Percentiles rank a stretch among this genome's conserved stretches.
phyloP scores from a whole-genome alignment of 2,888 invertebrate genomes.

The Harpagoxenus sublaevis region DNA sequence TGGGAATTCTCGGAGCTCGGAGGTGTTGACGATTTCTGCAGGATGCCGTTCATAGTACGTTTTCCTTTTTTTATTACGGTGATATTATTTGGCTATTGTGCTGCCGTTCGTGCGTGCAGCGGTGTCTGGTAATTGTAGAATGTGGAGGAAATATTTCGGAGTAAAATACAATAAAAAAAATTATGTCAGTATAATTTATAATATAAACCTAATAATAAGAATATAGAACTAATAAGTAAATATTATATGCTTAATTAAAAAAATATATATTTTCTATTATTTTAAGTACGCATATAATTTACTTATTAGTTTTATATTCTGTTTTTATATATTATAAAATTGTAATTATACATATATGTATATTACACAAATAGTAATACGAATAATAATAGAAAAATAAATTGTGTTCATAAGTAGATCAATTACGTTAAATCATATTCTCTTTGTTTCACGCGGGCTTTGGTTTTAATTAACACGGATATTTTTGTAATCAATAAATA shows the following conservation, averaged over 20 bases:
- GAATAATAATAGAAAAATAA: not conserved
- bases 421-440: not conserved
- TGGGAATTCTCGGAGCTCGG: conserved; percentile 16
- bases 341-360: not conserved
- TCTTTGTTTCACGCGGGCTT: not conserved
- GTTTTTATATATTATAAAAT: too few species aligned
- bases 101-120: not conserved
- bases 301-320: too few species aligned
- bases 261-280: not conserved
- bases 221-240: not conserved
- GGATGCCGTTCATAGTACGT: not conserved
- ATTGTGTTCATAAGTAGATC: not conserved
- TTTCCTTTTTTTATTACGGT: not conserved
- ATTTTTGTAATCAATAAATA: not conserved
- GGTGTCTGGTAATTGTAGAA: not conserved
- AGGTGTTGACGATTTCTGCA: not conserved
- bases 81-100: not conserved
- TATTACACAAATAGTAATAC: not conserved
- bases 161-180: not conserved
- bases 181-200: not conserved
- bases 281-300: too few species aligned
- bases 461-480: not conserved
- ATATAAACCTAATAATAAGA: not conserved
- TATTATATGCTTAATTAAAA: not conserved
- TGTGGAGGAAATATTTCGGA: not conserved